Percentiles rank a stretch among this genome's conserved stretches.
Evolutionary conservation across 2,888 invertebrate species (phyloP).

Genomic region (Hirudinaria manillensis): DNA sequence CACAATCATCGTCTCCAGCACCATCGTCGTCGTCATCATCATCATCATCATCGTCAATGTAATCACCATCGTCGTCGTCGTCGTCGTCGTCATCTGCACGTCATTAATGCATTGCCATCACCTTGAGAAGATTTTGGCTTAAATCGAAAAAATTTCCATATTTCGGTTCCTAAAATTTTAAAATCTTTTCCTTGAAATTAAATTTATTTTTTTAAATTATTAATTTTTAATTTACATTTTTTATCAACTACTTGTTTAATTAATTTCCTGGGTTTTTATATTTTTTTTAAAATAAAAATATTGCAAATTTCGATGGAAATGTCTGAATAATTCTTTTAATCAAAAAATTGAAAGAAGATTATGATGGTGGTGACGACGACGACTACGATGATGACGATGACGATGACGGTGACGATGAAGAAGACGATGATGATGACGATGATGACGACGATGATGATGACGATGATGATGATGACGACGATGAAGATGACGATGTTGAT

Average conservation of each 20-base stretch:
- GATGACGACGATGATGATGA: conserved; percentile 1
- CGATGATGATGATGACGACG: conserved; percentile 2
- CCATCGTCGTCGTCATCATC: conserved; percentile 36
- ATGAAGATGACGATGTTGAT: conserved; percentile 2
- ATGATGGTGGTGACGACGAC: not conserved
- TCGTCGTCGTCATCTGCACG: too few relatives aligned
- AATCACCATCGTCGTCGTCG: conserved; percentile 29
- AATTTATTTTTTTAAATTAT: too few relatives aligned
- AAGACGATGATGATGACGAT: not conserved
- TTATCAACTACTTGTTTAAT: too few relatives aligned
- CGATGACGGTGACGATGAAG: conserved; percentile 1
- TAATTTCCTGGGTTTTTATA: too few relatives aligned
- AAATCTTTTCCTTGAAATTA: too few relatives aligned
- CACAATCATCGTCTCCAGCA: not conserved
- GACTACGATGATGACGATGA: conserved; percentile 4
- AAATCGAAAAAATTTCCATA: not conserved
- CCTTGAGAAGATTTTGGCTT: not conserved
- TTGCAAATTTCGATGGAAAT: too few relatives aligned
- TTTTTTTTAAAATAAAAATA: too few relatives aligned
- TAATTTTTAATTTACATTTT: too few relatives aligned
- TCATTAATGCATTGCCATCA: too few relatives aligned
- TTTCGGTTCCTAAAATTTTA: too few relatives aligned
- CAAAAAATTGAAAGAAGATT: not conserved
- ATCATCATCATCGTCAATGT: conserved; percentile 42
- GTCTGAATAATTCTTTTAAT: too few relatives aligned